A percentile compares a stretch with the other conserved stretches of the same genome.
Conservation (phyloP, 2,113 vertebrate species). For the Bos indicus region DNA sequence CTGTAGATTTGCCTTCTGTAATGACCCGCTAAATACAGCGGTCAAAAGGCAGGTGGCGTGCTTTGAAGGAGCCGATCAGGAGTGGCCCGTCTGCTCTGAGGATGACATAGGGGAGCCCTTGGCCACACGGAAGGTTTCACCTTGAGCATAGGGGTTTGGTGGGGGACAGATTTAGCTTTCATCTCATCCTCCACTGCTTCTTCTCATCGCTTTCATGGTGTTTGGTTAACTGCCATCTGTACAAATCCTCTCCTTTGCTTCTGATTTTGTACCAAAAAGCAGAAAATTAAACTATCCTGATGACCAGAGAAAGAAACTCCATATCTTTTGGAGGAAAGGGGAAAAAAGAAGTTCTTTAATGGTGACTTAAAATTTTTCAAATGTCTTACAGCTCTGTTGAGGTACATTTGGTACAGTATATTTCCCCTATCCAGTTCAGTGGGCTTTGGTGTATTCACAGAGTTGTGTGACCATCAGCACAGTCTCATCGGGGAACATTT, state of each 20-base stretch:
- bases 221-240: background rate
- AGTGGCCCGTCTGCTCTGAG: background rate
- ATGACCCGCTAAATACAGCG: rapidly evolving
- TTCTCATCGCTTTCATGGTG: background rate
- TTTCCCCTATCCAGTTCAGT: background rate
- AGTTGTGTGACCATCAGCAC: background rate
- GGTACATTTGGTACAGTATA: background rate
- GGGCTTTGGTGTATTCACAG: background rate
- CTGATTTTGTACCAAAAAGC: background rate
- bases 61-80: background rate
- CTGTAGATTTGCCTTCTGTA: background rate
- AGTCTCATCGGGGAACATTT: background rate
- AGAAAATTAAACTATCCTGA: background rate
- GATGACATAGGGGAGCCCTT: background rate
- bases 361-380: background rate
- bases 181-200: background rate
- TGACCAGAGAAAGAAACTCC: background rate
- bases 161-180: background rate
- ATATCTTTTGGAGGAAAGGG: background rate
- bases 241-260: background rate
- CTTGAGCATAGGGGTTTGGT: rapidly evolving
- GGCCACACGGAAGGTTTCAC: rapidly evolving
- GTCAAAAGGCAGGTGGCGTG: rapidly evolving
- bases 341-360: background rate
- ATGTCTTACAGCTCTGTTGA: background rate